phyloP scores from a whole-genome alignment of 2,797 vertebrate species.

The Botia almorhae region DNA sequence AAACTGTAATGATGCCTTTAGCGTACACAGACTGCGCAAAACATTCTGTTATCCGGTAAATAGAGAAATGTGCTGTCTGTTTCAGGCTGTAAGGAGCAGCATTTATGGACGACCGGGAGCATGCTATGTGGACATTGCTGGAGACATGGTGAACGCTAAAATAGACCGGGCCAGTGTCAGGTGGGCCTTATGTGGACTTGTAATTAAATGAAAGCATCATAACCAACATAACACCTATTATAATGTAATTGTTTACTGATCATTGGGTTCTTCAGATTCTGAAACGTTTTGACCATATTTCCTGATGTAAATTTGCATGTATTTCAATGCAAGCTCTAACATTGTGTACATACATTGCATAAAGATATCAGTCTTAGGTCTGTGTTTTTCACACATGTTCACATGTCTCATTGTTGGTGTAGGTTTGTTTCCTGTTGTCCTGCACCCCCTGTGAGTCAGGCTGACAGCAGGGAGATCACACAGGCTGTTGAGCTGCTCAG shows the following conservation, averaged over 20 bases:
- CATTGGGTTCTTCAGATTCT: background rate
- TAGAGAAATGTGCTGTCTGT: background rate
- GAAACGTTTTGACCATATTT: background rate
- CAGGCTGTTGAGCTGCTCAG: conserved; percentile 78
- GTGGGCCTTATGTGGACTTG: conserved; percentile 72
- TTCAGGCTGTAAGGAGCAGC: conserved; percentile 90
- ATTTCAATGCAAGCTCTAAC: background rate
- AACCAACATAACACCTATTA: background rate
- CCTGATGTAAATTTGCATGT: background rate
- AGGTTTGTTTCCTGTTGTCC: conserved; percentile 81
- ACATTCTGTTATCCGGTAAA: background rate
- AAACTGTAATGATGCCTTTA: too few relatives aligned
- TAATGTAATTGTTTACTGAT: background rate
- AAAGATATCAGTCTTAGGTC: background rate
- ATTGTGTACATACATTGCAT: conserved; percentile 50
- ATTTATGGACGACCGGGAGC: conserved; percentile 93
- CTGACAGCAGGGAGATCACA: conserved; percentile 74
- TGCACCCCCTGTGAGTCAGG: conserved; percentile 83
- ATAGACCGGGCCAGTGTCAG: conserved; percentile 82
- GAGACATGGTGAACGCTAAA: conserved; percentile 89
- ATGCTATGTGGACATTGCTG: conserved; percentile 94
- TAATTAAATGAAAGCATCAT: conserved; percentile 6
- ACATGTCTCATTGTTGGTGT: conserved; percentile 26
- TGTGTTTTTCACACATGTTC: background rate
- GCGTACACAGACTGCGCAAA: background rate